Conservation (phyloP, 2,888 invertebrate genomes). For the Zaprionus lineosus region DNA sequence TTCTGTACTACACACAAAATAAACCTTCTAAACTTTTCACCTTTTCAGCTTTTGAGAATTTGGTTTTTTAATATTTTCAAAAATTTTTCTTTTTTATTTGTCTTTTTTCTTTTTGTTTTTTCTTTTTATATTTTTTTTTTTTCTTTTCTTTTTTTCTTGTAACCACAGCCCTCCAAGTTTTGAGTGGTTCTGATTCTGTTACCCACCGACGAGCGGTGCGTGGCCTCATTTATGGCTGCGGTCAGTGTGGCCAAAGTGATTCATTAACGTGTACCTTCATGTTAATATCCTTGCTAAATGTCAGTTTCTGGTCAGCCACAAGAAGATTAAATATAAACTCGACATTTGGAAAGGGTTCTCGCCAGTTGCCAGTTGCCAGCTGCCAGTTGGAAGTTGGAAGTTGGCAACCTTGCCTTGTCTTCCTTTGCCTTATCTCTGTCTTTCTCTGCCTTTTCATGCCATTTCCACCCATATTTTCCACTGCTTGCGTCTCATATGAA, state of each 20-base stretch:
- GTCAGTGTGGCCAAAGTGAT: constrained; percentile 57
- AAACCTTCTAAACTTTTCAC: too few relatives aligned
- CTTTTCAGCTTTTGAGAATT: background rate
- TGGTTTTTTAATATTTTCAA: background rate
- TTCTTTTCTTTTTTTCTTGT: background rate
- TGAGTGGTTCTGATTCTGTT: constrained; percentile 30
- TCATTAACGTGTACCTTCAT: constrained; percentile 62
- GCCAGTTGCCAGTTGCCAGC: too few relatives aligned
- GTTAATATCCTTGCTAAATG: constrained; percentile 61
- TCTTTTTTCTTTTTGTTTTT: background rate
- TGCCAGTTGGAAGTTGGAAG: background rate
- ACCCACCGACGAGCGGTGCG: constrained; percentile 1
- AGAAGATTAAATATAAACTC: constrained; percentile 35
- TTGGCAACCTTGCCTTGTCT: background rate
- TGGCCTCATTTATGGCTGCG: constrained; percentile 41
- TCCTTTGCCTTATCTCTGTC: background rate
- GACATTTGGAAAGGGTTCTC: too few relatives aligned
- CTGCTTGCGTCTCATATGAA: constrained; percentile 29
- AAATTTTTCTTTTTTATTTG: background rate
- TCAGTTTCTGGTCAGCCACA: constrained; percentile 47
- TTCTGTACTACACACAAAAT: too few relatives aligned
- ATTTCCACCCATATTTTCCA: background rate
- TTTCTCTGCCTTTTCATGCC: background rate
- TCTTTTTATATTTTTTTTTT: background rate
- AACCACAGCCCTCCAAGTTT: constrained; percentile 41